Percentiles rank a stretch among this genome's conserved stretches.
Conservation (phyloP, 2,797 vertebrate genomes). For the Onychomys arenicola region DNA sequence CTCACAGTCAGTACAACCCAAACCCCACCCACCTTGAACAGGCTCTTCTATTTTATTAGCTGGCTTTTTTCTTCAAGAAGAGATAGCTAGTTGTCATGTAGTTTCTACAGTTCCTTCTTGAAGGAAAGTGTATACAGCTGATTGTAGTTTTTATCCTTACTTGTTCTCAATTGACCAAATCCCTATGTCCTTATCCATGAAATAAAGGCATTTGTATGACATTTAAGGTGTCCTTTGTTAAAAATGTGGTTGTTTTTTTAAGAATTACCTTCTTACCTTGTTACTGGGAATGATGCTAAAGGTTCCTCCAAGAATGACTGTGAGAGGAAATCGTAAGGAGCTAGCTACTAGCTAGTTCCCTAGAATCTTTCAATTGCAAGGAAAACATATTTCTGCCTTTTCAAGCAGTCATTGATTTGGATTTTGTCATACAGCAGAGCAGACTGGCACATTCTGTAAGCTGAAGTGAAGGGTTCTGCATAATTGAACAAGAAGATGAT, state of each 20-base stretch:
- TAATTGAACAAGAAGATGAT: neutral
- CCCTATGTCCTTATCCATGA: neutral
- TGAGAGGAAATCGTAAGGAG: neutral
- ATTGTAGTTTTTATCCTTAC: neutral
- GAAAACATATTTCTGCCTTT: neutral
- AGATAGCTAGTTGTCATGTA: neutral
- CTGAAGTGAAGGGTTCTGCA: slow-evolving; percentile 10
- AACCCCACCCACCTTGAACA: neutral
- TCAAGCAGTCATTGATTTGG: neutral
- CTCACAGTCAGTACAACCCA: neutral
- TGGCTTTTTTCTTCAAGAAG: neutral
- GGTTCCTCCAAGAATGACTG: neutral
- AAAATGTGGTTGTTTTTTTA: neutral
- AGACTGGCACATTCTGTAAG: neutral
- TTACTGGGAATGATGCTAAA: neutral
- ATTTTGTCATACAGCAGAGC: neutral
- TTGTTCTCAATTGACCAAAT: neutral
- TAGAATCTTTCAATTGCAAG: neutral
- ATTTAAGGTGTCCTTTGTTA: neutral
- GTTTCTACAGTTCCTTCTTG: neutral
- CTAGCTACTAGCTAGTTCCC: neutral
- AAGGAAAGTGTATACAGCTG: neutral
- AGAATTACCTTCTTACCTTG: neutral
- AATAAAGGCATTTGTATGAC: neutral
- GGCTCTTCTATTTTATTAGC: neutral